Conservation (phyloP, 2,888 invertebrate genomes). For the Thymelicus acteon region DNA sequence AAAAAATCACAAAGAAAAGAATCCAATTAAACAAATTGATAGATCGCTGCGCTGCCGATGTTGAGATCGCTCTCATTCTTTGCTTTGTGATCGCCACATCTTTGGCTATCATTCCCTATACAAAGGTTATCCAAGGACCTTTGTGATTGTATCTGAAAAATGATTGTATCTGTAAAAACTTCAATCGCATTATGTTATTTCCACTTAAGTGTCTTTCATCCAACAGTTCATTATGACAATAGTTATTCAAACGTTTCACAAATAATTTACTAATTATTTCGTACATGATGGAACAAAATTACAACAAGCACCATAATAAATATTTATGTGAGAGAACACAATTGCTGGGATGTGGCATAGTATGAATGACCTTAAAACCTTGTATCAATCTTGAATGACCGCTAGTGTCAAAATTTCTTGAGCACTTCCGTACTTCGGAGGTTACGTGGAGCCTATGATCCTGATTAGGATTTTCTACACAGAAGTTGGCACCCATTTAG, state of each 20-base stretch:
- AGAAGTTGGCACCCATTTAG: too few species aligned
- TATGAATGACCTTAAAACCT: too few species aligned
- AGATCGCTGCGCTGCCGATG: constrained; percentile 62
- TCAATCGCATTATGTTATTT: constrained; percentile 27
- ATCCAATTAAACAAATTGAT: constrained; percentile 82
- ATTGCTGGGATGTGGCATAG: too few species aligned
- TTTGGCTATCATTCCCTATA: constrained; percentile 62
- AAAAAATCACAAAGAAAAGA: constrained; percentile 73
- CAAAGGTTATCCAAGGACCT: constrained; percentile 63
- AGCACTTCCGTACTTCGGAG: too few species aligned
- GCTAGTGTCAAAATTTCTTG: too few species aligned
- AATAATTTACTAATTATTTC: constrained; percentile 11
- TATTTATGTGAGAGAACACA: too few species aligned
- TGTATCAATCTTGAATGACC: too few species aligned
- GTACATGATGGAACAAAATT: too few species aligned
- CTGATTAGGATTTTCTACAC: too few species aligned
- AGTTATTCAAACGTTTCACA: constrained; percentile 17
- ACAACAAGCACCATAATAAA: too few species aligned
- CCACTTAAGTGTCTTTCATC: constrained; percentile 21
- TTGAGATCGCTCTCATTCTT: constrained; percentile 55
- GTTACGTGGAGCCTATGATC: too few species aligned
- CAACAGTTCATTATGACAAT: constrained; percentile 15
- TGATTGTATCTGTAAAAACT: constrained; percentile 45
- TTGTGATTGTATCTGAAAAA: constrained; percentile 50
- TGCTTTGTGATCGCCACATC: constrained; percentile 75